Conservation (phyloP, 2,113 vertebrate species). For the Anoura caudifer region DNA sequence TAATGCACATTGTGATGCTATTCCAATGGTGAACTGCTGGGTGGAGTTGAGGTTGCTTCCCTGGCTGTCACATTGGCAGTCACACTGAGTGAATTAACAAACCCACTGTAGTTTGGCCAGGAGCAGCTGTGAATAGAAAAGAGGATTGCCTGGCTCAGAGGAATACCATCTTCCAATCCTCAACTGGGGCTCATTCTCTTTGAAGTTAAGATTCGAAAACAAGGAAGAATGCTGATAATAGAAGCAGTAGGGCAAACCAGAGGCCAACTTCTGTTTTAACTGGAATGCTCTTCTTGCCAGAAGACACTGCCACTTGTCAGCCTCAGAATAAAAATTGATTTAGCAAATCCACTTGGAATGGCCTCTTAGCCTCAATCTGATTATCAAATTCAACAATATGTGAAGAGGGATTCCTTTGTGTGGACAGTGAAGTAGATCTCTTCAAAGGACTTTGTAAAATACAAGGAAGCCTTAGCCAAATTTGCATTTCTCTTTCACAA, state of each 20-base stretch:
- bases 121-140: not conserved
- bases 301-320: not conserved
- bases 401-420: not conserved
- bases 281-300: not conserved
- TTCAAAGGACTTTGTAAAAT: not conserved
- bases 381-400: not conserved
- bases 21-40: not conserved
- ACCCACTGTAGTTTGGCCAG: not conserved
- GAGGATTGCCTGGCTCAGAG: not conserved
- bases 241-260: not conserved
- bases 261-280: not conserved
- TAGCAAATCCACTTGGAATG: slow-evolving; percentile 4
- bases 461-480: not conserved
- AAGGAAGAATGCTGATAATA: not conserved
- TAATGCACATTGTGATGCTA: not conserved
- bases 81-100: not conserved
- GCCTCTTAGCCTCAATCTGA: not conserved
- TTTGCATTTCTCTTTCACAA: not conserved
- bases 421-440: not conserved
- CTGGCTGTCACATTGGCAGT: not conserved
- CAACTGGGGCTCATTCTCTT: not conserved
- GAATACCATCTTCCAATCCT: not conserved
- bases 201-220: not conserved
- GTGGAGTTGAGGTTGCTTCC: not conserved
- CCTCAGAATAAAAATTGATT: not conserved